These are phyloP conservation scores for Barnardius zonarius DNA, from an alignment of 2,113 vertebrate species.

Conservation along the genomic window DNA sequence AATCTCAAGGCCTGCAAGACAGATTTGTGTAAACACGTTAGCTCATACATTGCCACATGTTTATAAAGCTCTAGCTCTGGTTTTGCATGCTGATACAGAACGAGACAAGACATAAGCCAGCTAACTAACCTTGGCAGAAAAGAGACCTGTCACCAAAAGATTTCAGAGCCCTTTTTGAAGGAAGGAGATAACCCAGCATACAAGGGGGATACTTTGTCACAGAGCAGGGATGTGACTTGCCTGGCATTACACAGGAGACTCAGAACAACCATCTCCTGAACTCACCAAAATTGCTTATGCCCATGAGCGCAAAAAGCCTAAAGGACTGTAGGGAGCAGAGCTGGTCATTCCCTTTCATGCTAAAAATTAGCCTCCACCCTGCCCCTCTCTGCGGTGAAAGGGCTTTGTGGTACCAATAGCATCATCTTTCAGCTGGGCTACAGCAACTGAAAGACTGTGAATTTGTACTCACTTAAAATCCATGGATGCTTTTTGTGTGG, in stretches of 20 bases:
- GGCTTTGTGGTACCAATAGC: not conserved
- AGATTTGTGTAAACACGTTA: not conserved
- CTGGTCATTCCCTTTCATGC: not conserved
- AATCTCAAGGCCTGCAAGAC: not conserved
- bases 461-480: not conserved
- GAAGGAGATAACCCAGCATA: not conserved
- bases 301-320: not conserved
- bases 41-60: accelerated
- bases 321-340: not conserved
- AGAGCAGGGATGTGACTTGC: not conserved
- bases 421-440: not conserved
- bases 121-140: not conserved
- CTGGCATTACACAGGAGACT: not conserved
- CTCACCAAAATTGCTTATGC: not conserved
- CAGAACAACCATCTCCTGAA: not conserved
- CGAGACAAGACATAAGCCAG: not conserved
- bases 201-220: not conserved
- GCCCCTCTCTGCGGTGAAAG: not conserved
- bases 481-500: not conserved
- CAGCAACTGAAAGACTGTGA: not conserved
- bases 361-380: not conserved
- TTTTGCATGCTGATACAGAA: not conserved
- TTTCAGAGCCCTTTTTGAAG: not conserved
- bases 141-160: not conserved
- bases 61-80: not conserved